Evolutionary conservation across 2,888 invertebrate genomes (phyloP).

Genomic region (Prosapia bicincta): DNA sequence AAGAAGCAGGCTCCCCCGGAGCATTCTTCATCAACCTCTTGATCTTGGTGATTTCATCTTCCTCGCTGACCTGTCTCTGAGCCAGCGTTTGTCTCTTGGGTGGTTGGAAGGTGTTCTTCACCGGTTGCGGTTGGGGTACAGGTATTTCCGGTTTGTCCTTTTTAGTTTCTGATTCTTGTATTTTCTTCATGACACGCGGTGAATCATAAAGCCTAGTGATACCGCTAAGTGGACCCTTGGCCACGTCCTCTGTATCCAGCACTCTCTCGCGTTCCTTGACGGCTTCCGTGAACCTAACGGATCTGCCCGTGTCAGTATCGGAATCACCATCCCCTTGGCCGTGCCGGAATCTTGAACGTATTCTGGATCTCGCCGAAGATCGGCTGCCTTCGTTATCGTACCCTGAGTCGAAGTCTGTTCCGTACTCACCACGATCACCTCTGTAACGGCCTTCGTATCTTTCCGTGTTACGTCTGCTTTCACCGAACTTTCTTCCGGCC

Average conservation of each 20-base stretch:
- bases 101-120: constrained; percentile 27
- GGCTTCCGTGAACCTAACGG: constrained; percentile 47
- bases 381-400: constrained; percentile 58
- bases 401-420: constrained; percentile 56
- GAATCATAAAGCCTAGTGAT: constrained; percentile 85
- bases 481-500: constrained; percentile 75
- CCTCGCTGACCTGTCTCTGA: constrained; percentile 79
- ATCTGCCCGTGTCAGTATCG: constrained; percentile 50
- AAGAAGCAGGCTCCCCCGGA: constrained; percentile 31
- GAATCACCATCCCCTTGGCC: constrained; percentile 48
- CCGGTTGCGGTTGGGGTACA: constrained; percentile 34
- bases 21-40: constrained; percentile 80
- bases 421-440: constrained; percentile 40
- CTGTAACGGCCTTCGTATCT: constrained; percentile 34
- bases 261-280: constrained; percentile 59
- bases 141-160: constrained; percentile 63
- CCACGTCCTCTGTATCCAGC: constrained; percentile 85
- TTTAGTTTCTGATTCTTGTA: constrained; percentile 77
- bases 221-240: constrained; percentile 74
- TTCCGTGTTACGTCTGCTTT: constrained; percentile 42
- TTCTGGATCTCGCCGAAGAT: constrained; percentile 50
- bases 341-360: constrained; percentile 62
- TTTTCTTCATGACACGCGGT: constrained; percentile 82
- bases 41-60: constrained; percentile 82
- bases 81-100: constrained; percentile 43